Conservation (phyloP, 2,113 vertebrate species). For the Morone chrysops region DNA sequence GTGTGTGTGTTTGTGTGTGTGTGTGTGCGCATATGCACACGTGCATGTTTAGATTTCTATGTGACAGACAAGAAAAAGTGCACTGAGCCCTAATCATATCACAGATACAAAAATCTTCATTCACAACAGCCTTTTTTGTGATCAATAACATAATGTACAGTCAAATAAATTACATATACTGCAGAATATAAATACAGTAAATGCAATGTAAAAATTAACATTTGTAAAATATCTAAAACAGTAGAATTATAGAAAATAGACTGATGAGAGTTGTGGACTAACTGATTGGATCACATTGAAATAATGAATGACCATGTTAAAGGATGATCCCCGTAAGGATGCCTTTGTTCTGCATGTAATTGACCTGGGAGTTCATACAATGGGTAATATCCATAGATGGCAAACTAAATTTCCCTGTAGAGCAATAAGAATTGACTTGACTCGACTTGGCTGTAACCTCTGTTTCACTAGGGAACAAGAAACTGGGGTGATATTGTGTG, state of each 20-base stretch:
- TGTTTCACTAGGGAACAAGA: slow-evolving; percentile 12
- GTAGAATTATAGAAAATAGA: not conserved
- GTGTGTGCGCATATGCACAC: not conserved
- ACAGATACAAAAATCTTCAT: slow-evolving; percentile 24
- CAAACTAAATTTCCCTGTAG: slow-evolving; percentile 74
- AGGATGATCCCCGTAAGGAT: slow-evolving; percentile 31
- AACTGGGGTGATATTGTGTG: slow-evolving; percentile 3
- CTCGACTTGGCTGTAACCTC: slow-evolving; percentile 50
- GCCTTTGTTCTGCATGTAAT: slow-evolving; percentile 56
- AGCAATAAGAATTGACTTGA: slow-evolving; percentile 68
- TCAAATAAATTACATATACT: not conserved
- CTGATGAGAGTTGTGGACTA: not conserved
- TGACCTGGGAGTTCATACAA: slow-evolving; percentile 59
- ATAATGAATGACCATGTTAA: slow-evolving; percentile 30
- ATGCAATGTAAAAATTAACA: not conserved
- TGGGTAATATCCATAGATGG: slow-evolving; percentile 48
- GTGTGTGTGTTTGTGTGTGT: not conserved
- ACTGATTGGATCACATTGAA: not conserved
- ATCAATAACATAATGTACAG: slow-evolving; percentile 15
- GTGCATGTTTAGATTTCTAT: not conserved
- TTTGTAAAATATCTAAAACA: not conserved
- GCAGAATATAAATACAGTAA: not conserved
- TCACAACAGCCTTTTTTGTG: slow-evolving; percentile 19
- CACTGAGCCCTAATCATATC: slow-evolving; percentile 4
- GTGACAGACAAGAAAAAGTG: not conserved